These are phyloP conservation scores for Potamilus streckersoni DNA, from an alignment of 1,140 invertebrate species.

Conservation along the genomic window DNA sequence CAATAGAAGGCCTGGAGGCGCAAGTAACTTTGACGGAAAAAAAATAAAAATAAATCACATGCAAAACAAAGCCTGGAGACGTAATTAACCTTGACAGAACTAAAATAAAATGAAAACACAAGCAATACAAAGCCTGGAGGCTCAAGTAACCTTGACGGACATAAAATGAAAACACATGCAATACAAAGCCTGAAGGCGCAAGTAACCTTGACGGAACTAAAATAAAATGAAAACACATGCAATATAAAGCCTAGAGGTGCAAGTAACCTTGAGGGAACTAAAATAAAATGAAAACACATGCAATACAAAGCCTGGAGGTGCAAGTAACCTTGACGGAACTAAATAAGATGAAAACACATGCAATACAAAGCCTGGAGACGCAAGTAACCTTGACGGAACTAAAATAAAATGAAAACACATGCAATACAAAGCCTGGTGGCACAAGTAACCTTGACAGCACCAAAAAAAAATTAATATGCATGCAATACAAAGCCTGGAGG, in stretches of 20 bases:
- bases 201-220: slow-evolving; percentile 90
- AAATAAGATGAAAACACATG: slow-evolving; percentile 29
- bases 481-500: slow-evolving; percentile 86
- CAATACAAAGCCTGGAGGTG: slow-evolving; percentile 86
- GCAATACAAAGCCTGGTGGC: slow-evolving; percentile 89
- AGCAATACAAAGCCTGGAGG: slow-evolving; percentile 86
- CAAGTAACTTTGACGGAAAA: slow-evolving; percentile 92
- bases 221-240: slow-evolving; percentile 24
- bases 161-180: slow-evolving; percentile 12
- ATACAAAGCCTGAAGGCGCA: slow-evolving; percentile 92
- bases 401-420: slow-evolving; percentile 30
- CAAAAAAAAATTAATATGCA: slow-evolving; percentile 41
- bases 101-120: slow-evolving; percentile 43
- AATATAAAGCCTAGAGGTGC: slow-evolving; percentile 90
- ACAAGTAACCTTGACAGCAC: slow-evolving; percentile 92
- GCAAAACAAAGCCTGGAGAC: slow-evolving; percentile 89
- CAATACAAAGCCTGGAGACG: slow-evolving; percentile 90
- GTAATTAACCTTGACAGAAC: slow-evolving; percentile 92
- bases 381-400: slow-evolving; percentile 92
- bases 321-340: slow-evolving; percentile 92
- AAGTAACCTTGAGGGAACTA: slow-evolving; percentile 92
- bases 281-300: slow-evolving; percentile 24
- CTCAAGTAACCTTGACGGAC: slow-evolving; percentile 94
- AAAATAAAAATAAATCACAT: slow-evolving; percentile 29
- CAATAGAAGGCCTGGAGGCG: slow-evolving; percentile 91